Evolutionary conservation across 2,113 vertebrate species (phyloP), one percentile per base, ranked within the genome.

Genomic region (Cynoglossus semilaevis): DNA sequence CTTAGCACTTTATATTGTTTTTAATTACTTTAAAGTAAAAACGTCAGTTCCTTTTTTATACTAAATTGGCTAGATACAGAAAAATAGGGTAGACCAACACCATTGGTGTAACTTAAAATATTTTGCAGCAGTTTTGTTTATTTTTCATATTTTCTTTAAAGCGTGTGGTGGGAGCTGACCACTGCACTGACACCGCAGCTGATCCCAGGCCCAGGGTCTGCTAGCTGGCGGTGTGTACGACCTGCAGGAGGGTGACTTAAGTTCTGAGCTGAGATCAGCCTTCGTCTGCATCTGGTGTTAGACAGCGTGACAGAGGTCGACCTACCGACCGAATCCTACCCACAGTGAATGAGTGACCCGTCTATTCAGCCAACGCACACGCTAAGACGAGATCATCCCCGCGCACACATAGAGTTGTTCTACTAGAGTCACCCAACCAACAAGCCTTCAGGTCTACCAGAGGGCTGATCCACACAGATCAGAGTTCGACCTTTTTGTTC

Each of bases 111-210:
- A 86, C 69, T 81, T 79, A 67, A 81, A 81, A 70, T 44, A 82
- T 85, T 85, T 85, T 87, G 83, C 87, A 87, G 86, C 80, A 80
- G 79, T 87, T 87, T 87, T 90, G 86, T 89, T 90, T 88, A 88
- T 89, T 90, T 88, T 90, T 88, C 85, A 88, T 88, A 88, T 88
- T 91, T 90, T 87, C 86, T 88, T 88, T 90, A 85, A 89, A 91
- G 90, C 87, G 87, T 87, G 87, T 88, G 89, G 85, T 88, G 89
- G 89, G 86, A 89, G 87, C 86, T 86, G 88, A 85, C 80, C 81
- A 84, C 87, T 85, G 83, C 84, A 87, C 76, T 71, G 81, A 82
- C 83, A 89, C 85, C 78, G 52, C 83, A 83, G 83, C 87, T 87
- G 87, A 85, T 80, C 85, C 87, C 87, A 87, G 83, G 85, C 86